Base-by-base conservation (phyloP, 2,888 invertebrate species). In the Orchestes rusci region DNA sequence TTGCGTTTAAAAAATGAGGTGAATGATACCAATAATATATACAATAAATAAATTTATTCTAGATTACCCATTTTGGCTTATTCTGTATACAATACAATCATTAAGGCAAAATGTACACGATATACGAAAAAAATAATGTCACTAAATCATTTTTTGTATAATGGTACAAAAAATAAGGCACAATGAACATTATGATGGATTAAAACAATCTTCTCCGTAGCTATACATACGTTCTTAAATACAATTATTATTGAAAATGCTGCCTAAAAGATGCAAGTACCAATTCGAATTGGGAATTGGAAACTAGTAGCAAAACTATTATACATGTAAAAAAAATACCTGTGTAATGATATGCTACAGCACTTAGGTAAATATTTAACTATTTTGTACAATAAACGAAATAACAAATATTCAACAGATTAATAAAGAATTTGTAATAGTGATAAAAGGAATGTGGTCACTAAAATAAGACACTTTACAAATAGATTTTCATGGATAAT, bases 51-150 rank as follows among this genome's bases (percentile, higher is more conserved):
- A 60, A 59, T 60, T 59, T 59, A 57, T 57, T 54, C 43, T 43
- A 56, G 51, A 59, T 59, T 57, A 57, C 57, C 58, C 53, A 59
- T 58, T 58, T 60, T 60, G 59, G 59, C 58, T 60, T 57, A 59
- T 54, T 56, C 57, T 60, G 56, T 59, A 58, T 59, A 57, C 53
- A 56, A 53, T 54, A 53, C n/a, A n/a, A n/a, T n/a, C n/a, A 41
- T 34, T 35, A 43, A 48, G 31, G 39, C 28, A 41, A 42, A 43
- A 48, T 47, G 23, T 47, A 47, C 43, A 47, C 16, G 36, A 23
- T 36, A 20, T 38, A 43, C 38, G 33, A 40, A 42, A 29, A 30
- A 37, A 33, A 45, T 45, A 45, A 45, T 40, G 39, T 39, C 40
- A 36, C 35, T 39, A 44, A 20, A 40, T 39, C 35, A 41, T 23